Evolutionary conservation across 2,888 invertebrate species (phyloP), one percentile per base, ranked within the genome.

Genomic region (Plebejus argus): DNA sequence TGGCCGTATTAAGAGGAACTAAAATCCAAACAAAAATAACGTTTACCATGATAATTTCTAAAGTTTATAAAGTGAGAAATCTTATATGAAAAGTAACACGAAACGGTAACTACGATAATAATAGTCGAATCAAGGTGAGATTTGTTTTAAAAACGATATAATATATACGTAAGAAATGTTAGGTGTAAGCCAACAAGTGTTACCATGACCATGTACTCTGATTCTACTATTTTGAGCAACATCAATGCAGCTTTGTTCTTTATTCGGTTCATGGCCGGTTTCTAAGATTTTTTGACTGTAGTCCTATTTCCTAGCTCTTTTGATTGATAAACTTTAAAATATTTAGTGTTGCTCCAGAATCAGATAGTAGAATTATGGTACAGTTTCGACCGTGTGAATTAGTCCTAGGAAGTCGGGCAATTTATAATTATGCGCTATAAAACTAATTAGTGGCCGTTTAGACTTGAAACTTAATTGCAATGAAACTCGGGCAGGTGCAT

Each of bases 81-180:
- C 12, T 23, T 70, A 33, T 70, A 70, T 70, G 35, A 33, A 70
- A 35, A 35, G 15, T 70, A 15, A 70, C 18, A 70, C n/a, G 3
- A 10, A 70, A 33, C 70, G 18, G 18, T 70, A 35, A 70, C 18
- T 70, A 35, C 33, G 70, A 18, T 18, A n/a, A n/a, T 71, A 71
- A 39, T 39, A 71, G 71, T 10, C 39, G 15, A 71, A 39, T 12
- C 39, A 71, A 71, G 71, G 71, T 71, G 71, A 71, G 39, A 39
- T 39, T 71, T 39, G 71, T 71, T 71, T 71, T 71, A n/a, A 71
- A 71, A 35, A 71, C 39, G 39, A n/a, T 39, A n/a, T n/a, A n/a
- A n/a, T n/a, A n/a, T n/a, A 39, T 71, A 66, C 66, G 66, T 66
- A 66, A 66, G 66, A 66, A 66, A n/a, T 70, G 18, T 70, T 35